Evolutionary conservation across 2,113 vertebrate genomes (phyloP), one percentile per base, ranked within the genome.

Genomic region (Chlorodrepanis virens): DNA sequence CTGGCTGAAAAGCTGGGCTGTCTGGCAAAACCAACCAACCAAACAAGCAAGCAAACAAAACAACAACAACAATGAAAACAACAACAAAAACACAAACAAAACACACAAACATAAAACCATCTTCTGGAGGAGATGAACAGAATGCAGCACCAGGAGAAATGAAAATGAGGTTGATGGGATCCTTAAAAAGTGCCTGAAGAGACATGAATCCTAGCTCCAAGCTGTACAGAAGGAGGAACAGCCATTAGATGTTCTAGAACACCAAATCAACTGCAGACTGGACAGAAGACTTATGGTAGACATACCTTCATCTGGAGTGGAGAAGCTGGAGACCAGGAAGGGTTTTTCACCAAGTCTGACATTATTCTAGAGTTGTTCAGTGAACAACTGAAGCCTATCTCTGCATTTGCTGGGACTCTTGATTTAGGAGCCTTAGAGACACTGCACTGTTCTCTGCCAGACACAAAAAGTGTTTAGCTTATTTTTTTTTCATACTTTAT

Each of bases 91-190:
- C 17, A n/a, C 10, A 7, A 33, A 25, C 19, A 31, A 28, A 18
- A 37, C 4, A 6, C 8, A 54, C 5, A 35, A 29, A n/a, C 14
- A 45, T 52, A 52, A 76, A 37, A 4, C 4, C 25, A 9, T 3
- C 4, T 65, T 19, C 6, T 0, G 5, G 21, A 60, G 16, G 10
- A 54, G 13, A 53, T 60, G 16, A 39, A 14, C 20, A 72, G 44
- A 52, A 33, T 28, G 14, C 1, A 76, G 9, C 23, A 50, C 8
- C 12, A 54, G 33, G 3, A 27, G 25, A 56, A 89, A 69, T 20
- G 1, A 70, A 44, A 72, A 60, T 35, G 5, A 44, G 7, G 20
- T 57, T 52, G 13, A 44, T 0, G 0, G 18, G 9, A 49, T 64
- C 19, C 3, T 77, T 77, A 56, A 10, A 53, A 37, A 64, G 6